These are phyloP conservation scores for Anas bahamensis DNA, from an alignment of 2,797 vertebrate species.

Conservation along the genomic window DNA sequence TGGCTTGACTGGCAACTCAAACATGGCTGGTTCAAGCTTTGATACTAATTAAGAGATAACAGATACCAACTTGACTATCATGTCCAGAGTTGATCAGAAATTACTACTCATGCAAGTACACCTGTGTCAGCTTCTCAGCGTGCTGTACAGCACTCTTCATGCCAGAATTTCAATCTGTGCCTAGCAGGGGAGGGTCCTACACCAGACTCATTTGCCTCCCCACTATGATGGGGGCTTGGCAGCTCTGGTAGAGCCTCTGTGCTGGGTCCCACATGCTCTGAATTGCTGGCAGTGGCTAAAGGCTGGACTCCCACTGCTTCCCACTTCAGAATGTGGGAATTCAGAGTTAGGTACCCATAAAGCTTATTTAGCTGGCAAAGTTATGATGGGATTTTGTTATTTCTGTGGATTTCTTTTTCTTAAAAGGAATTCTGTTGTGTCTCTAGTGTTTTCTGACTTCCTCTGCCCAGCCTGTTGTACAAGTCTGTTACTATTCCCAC, in stretches of 20 bases:
- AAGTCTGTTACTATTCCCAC: not conserved
- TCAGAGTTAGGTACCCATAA: not conserved
- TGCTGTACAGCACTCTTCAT: not conserved
- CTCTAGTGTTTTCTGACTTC: not conserved
- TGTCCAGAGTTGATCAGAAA: not conserved
- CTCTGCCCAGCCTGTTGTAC: not conserved
- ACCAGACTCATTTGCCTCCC: not conserved
- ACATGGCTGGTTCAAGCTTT: not conserved
- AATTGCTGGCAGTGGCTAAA: not conserved
- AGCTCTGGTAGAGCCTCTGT: not conserved
- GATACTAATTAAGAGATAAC: not conserved
- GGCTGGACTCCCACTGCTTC: not conserved
- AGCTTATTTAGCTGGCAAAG: not conserved
- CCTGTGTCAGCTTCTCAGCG: not conserved
- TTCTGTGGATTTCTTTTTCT: not conserved
- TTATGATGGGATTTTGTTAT: not conserved
- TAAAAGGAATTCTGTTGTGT: not conserved
- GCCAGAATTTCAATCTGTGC: not conserved
- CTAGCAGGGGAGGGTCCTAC: not conserved
- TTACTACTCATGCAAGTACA: not conserved
- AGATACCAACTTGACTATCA: not conserved
- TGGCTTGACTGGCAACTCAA: not conserved
- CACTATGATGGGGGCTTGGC: fast-evolving
- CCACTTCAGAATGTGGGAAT: not conserved
- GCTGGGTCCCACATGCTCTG: not conserved